Conservation (phyloP, 2,113 vertebrate species). For the Chionis minor region DNA sequence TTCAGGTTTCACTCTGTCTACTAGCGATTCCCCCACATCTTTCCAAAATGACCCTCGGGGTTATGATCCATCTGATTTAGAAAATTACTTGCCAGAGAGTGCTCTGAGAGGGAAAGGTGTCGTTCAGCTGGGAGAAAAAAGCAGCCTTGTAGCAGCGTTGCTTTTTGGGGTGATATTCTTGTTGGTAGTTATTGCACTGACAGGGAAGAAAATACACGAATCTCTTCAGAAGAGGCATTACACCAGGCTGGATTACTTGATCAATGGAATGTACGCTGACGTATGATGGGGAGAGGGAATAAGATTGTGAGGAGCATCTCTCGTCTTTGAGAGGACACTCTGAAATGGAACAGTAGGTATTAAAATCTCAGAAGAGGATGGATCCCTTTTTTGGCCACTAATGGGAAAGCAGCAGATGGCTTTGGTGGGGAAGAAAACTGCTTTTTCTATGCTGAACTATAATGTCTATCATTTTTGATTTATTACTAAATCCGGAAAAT, state of each 20-base stretch:
- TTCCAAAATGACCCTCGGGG: neutral
- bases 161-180: constrained; percentile 75
- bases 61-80: neutral
- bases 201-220: constrained; percentile 58
- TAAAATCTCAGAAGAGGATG: neutral
- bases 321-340: neutral
- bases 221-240: constrained; percentile 71
- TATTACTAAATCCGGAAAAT: neutral
- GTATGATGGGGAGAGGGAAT: constrained; percentile 47
- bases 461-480: neutral
- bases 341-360: neutral
- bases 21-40: rapidly evolving
- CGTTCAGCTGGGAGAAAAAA: constrained; percentile 46
- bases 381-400: neutral
- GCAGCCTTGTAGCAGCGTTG: constrained; percentile 69
- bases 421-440: neutral
- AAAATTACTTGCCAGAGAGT: neutral
- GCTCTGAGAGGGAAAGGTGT: neutral
- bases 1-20: neutral
- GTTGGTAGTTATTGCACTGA: constrained; percentile 55
- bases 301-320: neutral
- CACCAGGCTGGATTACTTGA: constrained; percentile 77
- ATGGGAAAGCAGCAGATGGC: neutral
- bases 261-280: constrained; percentile 79
- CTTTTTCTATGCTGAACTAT: neutral